Conservation (phyloP, 2,113 vertebrate species). For the Pagrus major region DNA sequence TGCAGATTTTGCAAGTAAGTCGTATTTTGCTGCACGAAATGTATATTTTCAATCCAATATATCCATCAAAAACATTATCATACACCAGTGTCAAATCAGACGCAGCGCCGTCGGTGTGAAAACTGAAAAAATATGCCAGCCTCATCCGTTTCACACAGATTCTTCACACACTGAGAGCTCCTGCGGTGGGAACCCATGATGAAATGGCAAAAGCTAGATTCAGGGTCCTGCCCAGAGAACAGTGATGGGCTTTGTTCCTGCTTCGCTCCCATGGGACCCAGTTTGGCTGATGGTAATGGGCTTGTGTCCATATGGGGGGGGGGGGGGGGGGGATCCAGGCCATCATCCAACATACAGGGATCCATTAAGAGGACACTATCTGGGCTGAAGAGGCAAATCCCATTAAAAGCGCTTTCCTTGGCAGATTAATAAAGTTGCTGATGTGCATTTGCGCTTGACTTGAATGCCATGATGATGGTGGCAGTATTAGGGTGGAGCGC, state of each 20-base stretch:
- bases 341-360: constrained; percentile 63
- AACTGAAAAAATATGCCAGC: constrained; percentile 17
- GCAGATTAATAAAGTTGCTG: constrained; percentile 26
- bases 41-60: not conserved
- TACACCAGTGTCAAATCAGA: not conserved
- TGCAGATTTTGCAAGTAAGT: not conserved
- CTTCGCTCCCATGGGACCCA: constrained; percentile 64
- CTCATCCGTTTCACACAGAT: constrained; percentile 29
- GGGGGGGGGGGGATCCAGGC: constrained; percentile 57
- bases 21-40: not conserved
- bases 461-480: constrained; percentile 4
- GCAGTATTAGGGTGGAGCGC: not conserved
- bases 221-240: constrained; percentile 65
- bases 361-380: constrained; percentile 48
- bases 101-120: constrained; percentile 7
- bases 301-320: constrained; percentile 64
- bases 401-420: constrained; percentile 21
- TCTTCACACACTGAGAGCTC: constrained; percentile 45
- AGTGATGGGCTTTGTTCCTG: constrained; percentile 71
- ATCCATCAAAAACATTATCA: not conserved
- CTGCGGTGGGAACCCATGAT: constrained; percentile 63
- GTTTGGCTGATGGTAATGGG: constrained; percentile 65
- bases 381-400: constrained; percentile 37
- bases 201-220: constrained; percentile 45
- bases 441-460: not conserved